A percentile compares a stretch with the other conserved stretches of the same genome.
Conservation (phyloP, 30 jellyfish, hydroid and myxozoan species). For the Cassiopea andromeda region DNA sequence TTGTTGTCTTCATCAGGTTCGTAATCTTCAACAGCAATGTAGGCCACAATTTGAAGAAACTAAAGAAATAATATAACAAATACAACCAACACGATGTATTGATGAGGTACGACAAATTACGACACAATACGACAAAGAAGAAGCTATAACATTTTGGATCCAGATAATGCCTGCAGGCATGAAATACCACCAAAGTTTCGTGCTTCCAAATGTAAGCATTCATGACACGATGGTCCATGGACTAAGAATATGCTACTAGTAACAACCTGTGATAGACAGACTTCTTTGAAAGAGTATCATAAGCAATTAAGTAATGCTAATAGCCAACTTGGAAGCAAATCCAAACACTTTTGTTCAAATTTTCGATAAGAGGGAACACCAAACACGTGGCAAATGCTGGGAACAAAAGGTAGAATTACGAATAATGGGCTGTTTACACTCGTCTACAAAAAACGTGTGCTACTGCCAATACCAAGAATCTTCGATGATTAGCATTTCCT, state of each 20-base stretch:
- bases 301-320: neutral
- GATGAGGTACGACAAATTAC: neutral
- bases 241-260: neutral
- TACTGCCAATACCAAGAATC: too few species aligned
- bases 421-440: neutral
- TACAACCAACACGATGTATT: neutral
- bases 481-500: neutral
- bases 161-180: too few species aligned
- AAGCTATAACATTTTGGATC: too few species aligned
- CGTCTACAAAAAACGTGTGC: neutral
- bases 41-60: constrained; percentile 78
- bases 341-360: neutral
- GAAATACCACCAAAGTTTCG: too few species aligned
- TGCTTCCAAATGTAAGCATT: too few species aligned
- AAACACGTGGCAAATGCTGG: neutral
- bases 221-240: too few species aligned
- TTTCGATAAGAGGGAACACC: constrained; percentile 5
- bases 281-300: neutral
- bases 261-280: neutral
- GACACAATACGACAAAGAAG: too few species aligned
- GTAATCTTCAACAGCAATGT: constrained; percentile 80
- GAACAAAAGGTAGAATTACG: neutral
- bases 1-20: constrained; percentile 62
- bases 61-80: neutral
- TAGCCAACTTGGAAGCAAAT: neutral